Base-by-base conservation (phyloP, 2,113 vertebrate species). In the Caranx melampygus region DNA sequence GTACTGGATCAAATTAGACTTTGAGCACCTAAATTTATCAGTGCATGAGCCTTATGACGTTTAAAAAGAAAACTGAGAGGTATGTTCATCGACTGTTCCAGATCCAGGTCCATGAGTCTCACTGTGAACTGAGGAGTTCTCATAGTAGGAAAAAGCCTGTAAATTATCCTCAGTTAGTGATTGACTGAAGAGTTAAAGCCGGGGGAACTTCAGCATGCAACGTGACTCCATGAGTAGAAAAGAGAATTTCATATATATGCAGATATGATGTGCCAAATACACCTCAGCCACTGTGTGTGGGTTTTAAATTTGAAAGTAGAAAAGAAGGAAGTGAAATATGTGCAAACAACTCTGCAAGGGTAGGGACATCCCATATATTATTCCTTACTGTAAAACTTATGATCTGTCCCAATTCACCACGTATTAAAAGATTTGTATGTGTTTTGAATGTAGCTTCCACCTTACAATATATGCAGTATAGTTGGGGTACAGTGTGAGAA, bases 1-100 rank as follows among this genome's bases (percentile, higher is more conserved):
- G 89, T 68, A 84, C 79, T 90, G 83, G 71, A 90, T 93, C 90
- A 92, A 57, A 82, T 88, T 84, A 72, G 47, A 26, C 62, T 86
- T 49, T 51, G 71, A 78, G 79, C 74, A 59, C 72, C 58, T 66
- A 74, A 20, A 89, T 87, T 89, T 78, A 87, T 89, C 86, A 92
- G 72, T n/a, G 51, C 57, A 70, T 18, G 44, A 86, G 64, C 55
- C 34, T 52, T 42, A 55, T 62, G 45, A 77, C 54, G 1, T 83
- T 74, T 84, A 68, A 80, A 80, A 73, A 82, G 57, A 84, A 86
- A 88, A 79, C 71, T 26, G 31, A 59, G 58, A 79, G 66, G 66
- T 62, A 34, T 62, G 76, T 37, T 66, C 58, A 16, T 44, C 2
- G 20, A 20, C 60, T 71, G 51, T 63, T 75, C 57, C 68, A 77